Evolutionary conservation across 2,797 vertebrate species (phyloP).

Genomic region (Capromys pilorides): DNA sequence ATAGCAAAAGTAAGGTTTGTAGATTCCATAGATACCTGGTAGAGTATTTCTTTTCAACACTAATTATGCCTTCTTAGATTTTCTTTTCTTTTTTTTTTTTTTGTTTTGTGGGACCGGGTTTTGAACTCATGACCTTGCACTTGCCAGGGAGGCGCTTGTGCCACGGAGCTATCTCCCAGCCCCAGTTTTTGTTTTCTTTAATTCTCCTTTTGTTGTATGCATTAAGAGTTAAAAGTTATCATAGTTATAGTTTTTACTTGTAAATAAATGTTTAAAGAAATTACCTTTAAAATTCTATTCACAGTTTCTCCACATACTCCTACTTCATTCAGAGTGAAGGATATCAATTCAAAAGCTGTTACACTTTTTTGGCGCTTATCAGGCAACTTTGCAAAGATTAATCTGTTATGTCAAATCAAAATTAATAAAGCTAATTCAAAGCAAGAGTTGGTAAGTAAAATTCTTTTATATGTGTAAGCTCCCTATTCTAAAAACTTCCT

Average conservation of each 20-base stretch:
- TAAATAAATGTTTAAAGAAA: background rate
- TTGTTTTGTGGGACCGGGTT: too few species aligned
- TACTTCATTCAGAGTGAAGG: slow-evolving; percentile 78
- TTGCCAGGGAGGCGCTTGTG: too few species aligned
- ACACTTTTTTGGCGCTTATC: slow-evolving; percentile 83
- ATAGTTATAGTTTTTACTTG: background rate
- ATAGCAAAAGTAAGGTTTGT: background rate
- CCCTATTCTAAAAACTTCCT: background rate
- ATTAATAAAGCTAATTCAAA: slow-evolving; percentile 69
- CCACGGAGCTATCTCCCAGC: too few species aligned
- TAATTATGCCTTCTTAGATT: background rate
- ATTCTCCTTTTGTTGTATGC: background rate
- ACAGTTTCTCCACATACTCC: slow-evolving; percentile 85
- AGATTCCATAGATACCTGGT: too few species aligned
- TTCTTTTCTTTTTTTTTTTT: too few species aligned
- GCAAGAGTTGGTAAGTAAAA: slow-evolving; percentile 83
- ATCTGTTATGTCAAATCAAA: slow-evolving; percentile 86
- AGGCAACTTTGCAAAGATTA: slow-evolving; percentile 83
- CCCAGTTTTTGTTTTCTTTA: background rate
- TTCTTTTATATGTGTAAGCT: background rate
- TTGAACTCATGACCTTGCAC: too few species aligned
- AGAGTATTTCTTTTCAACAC: background rate
- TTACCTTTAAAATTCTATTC: slow-evolving; percentile 68
- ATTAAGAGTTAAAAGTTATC: background rate
- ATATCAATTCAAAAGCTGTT: slow-evolving; percentile 78